Evolutionary conservation across 2,797 vertebrate species (phyloP).

Genomic region (Propithecus deckenii): DNA sequence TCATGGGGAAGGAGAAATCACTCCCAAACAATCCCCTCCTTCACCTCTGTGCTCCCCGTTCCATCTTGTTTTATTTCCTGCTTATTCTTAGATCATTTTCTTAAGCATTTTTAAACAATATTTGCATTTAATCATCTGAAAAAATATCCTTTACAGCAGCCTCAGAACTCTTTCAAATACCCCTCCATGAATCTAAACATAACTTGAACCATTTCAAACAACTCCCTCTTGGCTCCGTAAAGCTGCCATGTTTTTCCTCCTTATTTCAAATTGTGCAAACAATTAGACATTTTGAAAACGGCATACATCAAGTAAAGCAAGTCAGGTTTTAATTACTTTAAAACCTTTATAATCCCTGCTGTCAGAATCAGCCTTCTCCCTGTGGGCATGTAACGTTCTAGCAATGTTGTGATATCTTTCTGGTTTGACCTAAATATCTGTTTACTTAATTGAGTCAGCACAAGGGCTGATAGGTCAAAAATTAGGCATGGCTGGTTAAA

Average conservation of each 20-base stretch:
- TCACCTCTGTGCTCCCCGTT: slow-evolving; percentile 57
- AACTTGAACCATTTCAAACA: slow-evolving; percentile 74
- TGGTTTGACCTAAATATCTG: slow-evolving; percentile 61
- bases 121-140: slow-evolving; percentile 73
- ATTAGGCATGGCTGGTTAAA: slow-evolving; percentile 59
- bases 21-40: slow-evolving; percentile 75
- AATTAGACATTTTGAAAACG: slow-evolving; percentile 71
- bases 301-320: slow-evolving; percentile 69
- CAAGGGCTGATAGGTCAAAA: slow-evolving; percentile 63
- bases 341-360: slow-evolving; percentile 65
- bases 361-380: slow-evolving; percentile 50
- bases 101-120: slow-evolving; percentile 57
- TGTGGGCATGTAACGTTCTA: slow-evolving; percentile 45
- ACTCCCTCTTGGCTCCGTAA: slow-evolving; percentile 66
- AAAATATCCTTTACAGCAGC: slow-evolving; percentile 69
- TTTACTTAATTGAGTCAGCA: slow-evolving; percentile 70
- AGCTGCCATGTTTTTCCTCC: slow-evolving; percentile 38
- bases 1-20: slow-evolving; percentile 66
- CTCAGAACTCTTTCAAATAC: slow-evolving; percentile 69
- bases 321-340: slow-evolving; percentile 76
- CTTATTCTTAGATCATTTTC: slow-evolving; percentile 67
- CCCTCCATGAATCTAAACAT: slow-evolving; percentile 69
- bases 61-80: slow-evolving; percentile 64
- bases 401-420: slow-evolving; percentile 57
- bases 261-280: slow-evolving; percentile 74